Conservation (phyloP, 1,140 invertebrate genomes). For the Ericerus pela region DNA sequence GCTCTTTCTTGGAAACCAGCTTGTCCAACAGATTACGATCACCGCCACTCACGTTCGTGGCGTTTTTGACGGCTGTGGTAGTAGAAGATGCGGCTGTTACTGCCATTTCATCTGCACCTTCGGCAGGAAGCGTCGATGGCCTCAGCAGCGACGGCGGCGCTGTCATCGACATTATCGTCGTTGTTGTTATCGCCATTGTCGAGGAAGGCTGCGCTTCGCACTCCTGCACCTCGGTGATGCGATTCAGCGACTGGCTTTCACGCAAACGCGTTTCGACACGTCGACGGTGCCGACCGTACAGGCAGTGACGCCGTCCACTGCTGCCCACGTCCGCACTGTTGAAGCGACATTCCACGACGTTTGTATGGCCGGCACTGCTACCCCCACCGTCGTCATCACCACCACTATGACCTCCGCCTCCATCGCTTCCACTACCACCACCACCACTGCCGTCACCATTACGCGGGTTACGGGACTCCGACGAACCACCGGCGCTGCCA, state of each 20-base stretch:
- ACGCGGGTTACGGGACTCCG: constrained; percentile 16
- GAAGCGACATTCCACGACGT: constrained; percentile 21
- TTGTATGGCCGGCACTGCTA: not conserved
- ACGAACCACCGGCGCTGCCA: constrained; percentile 9
- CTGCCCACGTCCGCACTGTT: constrained; percentile 20
- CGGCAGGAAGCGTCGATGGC: not conserved
- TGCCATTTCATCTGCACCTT: too few relatives aligned
- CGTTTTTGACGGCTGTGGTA: not conserved
- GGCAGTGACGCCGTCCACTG: constrained; percentile 18
- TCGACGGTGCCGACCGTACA: constrained; percentile 37
- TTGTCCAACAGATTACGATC: not conserved
- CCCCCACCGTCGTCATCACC: not conserved
- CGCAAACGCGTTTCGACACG: constrained; percentile 49
- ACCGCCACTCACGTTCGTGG: not conserved
- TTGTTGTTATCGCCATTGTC: too few relatives aligned
- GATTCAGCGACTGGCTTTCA: constrained; percentile 64
- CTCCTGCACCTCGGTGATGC: constrained; percentile 64
- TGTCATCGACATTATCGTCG: too few relatives aligned
- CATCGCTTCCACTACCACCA: constrained; percentile 10
- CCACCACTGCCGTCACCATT: constrained; percentile 11
- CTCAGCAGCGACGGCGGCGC: not conserved
- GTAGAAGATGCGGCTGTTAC: not conserved
- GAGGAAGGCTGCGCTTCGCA: constrained; percentile 29
- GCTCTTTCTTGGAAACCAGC: constrained; percentile 9
- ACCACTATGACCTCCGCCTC: not conserved